Evolutionary conservation across 2,797 vertebrate species (phyloP).

Genomic region (Malurus leucopterus): DNA sequence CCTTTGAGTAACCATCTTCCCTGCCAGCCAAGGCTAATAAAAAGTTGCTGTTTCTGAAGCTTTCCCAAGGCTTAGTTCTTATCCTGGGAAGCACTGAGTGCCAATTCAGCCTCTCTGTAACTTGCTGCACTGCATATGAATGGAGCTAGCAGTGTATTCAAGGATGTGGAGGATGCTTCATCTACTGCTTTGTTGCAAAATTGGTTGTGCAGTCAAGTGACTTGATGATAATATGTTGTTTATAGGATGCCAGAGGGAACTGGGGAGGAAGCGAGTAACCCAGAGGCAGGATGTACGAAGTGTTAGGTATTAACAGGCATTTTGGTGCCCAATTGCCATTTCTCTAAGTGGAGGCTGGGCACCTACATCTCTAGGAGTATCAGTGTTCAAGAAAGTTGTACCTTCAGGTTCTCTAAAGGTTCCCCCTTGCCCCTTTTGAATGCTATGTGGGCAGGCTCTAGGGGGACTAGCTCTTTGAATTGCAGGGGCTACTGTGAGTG

Average conservation of each 20-base stretch:
- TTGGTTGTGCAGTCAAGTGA: background rate
- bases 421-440: background rate
- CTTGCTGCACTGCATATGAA: background rate
- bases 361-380: background rate
- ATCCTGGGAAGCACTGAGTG: background rate
- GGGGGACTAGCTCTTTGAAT: background rate
- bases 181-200: background rate
- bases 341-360: fast-evolving
- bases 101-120: background rate
- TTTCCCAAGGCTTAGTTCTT: background rate
- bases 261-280: background rate
- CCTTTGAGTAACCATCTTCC: background rate
- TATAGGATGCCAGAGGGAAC: background rate
- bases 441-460: background rate
- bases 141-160: background rate
- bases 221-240: background rate
- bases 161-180: fast-evolving
- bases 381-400: background rate
- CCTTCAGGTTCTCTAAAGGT: background rate
- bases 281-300: background rate
- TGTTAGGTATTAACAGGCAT: background rate
- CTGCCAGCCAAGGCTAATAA: background rate
- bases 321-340: background rate
- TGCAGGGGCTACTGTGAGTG: background rate
- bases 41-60: background rate